These are phyloP conservation scores for Pipistrellus pygmaeus DNA, from an alignment of 2,797 vertebrate genomes.

Conservation along the genomic window DNA sequence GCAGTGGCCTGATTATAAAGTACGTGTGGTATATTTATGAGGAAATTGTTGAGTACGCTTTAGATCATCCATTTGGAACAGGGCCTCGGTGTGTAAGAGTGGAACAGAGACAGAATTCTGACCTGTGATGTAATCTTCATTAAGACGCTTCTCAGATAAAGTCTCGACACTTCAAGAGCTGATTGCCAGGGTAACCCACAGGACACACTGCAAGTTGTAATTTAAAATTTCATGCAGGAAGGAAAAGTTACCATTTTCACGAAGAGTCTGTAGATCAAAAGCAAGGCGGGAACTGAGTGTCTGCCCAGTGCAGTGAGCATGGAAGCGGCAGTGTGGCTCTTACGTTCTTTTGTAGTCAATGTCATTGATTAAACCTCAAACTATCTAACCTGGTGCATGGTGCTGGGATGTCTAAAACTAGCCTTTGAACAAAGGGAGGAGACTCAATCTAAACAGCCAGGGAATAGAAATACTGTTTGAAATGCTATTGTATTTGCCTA, in stretches of 20 bases:
- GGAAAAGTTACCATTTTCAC: slow-evolving; percentile 60
- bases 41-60: background rate
- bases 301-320: slow-evolving; percentile 58
- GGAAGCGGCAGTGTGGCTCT: slow-evolving; percentile 55
- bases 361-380: slow-evolving; percentile 78
- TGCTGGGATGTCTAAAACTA: slow-evolving; percentile 54
- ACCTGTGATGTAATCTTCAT: slow-evolving; percentile 67
- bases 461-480: slow-evolving; percentile 32
- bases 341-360: slow-evolving; percentile 61
- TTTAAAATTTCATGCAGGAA: slow-evolving; percentile 79
- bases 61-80: background rate
- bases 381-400: slow-evolving; percentile 10
- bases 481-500: slow-evolving; percentile 41
- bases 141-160: slow-evolving; percentile 71
- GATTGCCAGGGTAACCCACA: slow-evolving; percentile 24
- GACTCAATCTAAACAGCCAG: slow-evolving; percentile 59
- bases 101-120: slow-evolving; percentile 53
- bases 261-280: slow-evolving; percentile 64
- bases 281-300: slow-evolving; percentile 50
- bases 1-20: slow-evolving; percentile 9
- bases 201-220: slow-evolving; percentile 43
- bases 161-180: slow-evolving; percentile 24
- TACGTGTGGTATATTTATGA: slow-evolving; percentile 31
- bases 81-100: background rate
- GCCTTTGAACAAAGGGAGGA: slow-evolving; percentile 58